Percentiles rank a stretch among this genome's conserved stretches.
Conservation (phyloP, 2,888 invertebrate species). For the Tanytarsus gracilentus region DNA sequence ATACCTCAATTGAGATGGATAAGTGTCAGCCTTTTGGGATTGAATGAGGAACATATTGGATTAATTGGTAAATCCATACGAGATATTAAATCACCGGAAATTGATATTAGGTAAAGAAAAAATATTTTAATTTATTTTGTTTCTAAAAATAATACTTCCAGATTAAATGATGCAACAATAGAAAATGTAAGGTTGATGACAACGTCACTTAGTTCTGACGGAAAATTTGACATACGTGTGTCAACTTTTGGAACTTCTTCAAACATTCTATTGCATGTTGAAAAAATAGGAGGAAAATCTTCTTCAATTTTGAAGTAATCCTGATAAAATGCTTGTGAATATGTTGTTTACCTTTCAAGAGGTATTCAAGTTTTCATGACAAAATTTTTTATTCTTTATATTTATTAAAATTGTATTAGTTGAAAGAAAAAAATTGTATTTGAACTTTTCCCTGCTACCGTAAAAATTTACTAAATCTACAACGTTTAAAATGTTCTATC, state of each 20-base stretch:
- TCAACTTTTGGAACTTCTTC: constrained; percentile 38
- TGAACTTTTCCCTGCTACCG: no score
- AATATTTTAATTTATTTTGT: no score
- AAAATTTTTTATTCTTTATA: no score
- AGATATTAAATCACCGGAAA: constrained; percentile 36
- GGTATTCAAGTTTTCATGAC: no score
- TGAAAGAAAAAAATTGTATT: no score
- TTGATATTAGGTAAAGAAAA: constrained; percentile 36
- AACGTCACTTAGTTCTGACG: constrained; percentile 37
- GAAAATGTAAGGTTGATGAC: constrained; percentile 37
- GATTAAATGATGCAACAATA: constrained; percentile 37
- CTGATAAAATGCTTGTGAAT: no score
- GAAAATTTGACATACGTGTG: constrained; percentile 38
- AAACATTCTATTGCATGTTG: constrained; percentile 36
- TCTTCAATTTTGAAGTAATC: no score
- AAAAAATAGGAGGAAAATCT: constrained; percentile 36
- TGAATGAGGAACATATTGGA: constrained; percentile 36
- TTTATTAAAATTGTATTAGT: no score
- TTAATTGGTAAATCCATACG: constrained; percentile 36
- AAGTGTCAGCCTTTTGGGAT: constrained; percentile 36
- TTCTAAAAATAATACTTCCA: constrained; percentile 30
- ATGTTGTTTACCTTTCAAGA: no score
- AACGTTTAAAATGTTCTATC: no score
- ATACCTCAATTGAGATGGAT: constrained; percentile 36
- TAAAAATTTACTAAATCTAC: no score